Conservation (phyloP, 1,140 invertebrate genomes). For the Drosophila bifasciata region DNA sequence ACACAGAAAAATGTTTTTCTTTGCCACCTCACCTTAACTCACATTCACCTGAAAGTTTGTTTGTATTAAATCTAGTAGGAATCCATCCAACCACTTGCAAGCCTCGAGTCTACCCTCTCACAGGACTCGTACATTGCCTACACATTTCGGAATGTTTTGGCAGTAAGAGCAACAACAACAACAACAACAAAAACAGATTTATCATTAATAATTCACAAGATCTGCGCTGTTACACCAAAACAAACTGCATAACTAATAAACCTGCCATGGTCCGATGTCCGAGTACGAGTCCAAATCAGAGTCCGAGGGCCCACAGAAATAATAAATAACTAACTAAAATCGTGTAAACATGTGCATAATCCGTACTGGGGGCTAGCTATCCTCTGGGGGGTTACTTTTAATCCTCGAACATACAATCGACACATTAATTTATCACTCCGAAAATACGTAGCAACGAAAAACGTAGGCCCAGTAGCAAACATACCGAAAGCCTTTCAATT, state of each 20-base stretch:
- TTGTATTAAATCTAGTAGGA: too few relatives aligned
- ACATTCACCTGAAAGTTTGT: too few relatives aligned
- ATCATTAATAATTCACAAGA: slow-evolving; percentile 73
- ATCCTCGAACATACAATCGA: slow-evolving; percentile 79
- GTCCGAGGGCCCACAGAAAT: slow-evolving; percentile 31
- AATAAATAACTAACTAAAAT: slow-evolving; percentile 80
- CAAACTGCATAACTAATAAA: slow-evolving; percentile 78
- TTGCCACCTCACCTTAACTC: too few relatives aligned
- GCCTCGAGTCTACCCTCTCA: too few relatives aligned
- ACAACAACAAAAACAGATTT: slow-evolving; percentile 14
- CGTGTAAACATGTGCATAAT: slow-evolving; percentile 81
- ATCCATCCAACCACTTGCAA: too few relatives aligned
- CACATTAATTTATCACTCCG: slow-evolving; percentile 81
- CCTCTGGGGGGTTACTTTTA: slow-evolving; percentile 63
- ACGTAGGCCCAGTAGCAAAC: slow-evolving; percentile 41
- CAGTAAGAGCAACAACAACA: too few relatives aligned
- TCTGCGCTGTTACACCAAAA: slow-evolving; percentile 33
- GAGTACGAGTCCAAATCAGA: background rate
- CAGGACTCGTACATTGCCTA: too few relatives aligned
- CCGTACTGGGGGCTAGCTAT: slow-evolving; percentile 30
- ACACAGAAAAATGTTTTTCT: too few relatives aligned
- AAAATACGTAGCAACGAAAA: slow-evolving; percentile 31
- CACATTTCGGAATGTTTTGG: too few relatives aligned
- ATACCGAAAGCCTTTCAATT: slow-evolving; percentile 77
- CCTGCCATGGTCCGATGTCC: slow-evolving; percentile 42